Base-by-base conservation (phyloP, 2,113 vertebrate species). In the Emydura subglobosa region DNA sequence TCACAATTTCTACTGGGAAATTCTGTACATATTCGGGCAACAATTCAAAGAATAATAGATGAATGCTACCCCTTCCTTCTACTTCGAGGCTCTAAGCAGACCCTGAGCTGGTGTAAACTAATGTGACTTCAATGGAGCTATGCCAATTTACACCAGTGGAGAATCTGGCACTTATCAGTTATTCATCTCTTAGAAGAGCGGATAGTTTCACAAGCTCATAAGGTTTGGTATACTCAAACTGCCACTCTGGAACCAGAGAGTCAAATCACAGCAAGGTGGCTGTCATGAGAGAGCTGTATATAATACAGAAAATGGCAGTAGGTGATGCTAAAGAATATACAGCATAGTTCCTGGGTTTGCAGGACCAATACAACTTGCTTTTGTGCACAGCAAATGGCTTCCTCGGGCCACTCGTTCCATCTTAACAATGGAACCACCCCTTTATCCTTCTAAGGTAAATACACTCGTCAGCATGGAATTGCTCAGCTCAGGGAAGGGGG, bases 141-240 rank as follows among this genome's bases (percentile, higher is more conserved):
- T 94, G 86, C 88, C 93, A 94, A 90, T 94, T 96, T 94, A 74
- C 53, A 50, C 22, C 2, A 21, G 29, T 17, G 57, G 72, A 95
- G 89, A 94, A 97, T 0, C 89, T 65, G 76, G 82, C 79, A 57
- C 92, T 91, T 92, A 90, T 94, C 93, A 74, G 9, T 44, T 89
- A 89, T 91, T 96, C 96, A 91, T 96, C 96, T 95, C 94, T 89
- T 85, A 91, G 95, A 97, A 88, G 92, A 92, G 90, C 81, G 86
- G 87, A 93, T 91, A 95, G 94, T 89, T 96, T 92, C 27, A 49
- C 42, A 92, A 85, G 92, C 79, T 88, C 83, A 93, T 91, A 83
- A 95, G 85, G 82, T 93, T 96, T 89, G 92, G 16, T 83, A 85
- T 44, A 6, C 74, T 94, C 91, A 83, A 89, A 88, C 87, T 89